Base-by-base conservation (phyloP, 2,113 vertebrate genomes). In the Corapipo altera region DNA sequence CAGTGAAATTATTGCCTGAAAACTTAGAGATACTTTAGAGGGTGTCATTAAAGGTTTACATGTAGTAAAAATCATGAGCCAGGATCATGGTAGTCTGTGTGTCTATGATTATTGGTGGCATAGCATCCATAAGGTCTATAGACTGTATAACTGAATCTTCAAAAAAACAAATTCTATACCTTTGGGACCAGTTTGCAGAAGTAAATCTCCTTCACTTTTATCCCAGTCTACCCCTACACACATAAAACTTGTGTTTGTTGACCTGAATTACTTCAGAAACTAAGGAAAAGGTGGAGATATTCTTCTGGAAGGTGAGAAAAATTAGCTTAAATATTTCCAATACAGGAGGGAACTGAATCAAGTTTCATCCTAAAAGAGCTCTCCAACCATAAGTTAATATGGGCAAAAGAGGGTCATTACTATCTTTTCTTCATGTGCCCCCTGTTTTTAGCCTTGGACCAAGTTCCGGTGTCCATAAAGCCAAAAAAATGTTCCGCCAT, bases 171-270 rank as follows among this genome's bases (percentile, higher is more conserved):
- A 52, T 69, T 79, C 7, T 22, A 14, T 41, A 33, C 2, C 2
- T 49, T 22, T 66, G 15, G 15, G 27, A 52, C 2, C 3, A 57
- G 11, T 37, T 35, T 2, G 2, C 4, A 16, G 26, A 84, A 30
- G 18, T 33, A 59, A 46, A 85, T 41, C 8, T 54, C 19, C 18
- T 52, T 44, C 26, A 52, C 9, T 88, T 78, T 74, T 35, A 44
- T 4, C 35, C 2, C 2, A 4, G 2, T 62, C 54, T 32, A 2
- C 24, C 19, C 3, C 37, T 61, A 20, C 1, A 37, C 6, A 15
- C 9, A 23, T 23, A 22, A 51, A 59, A n/a, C 23, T 46, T 78
- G 23, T 10, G 11, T 44, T 62, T 89, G 23, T 27, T 74, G 32
- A 66, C 28, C 32, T 11, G 3, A 88, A 37, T 51, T 71, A 32